A percentile compares a stretch with the other conserved stretches of the same genome.
Evolutionary conservation across 2,888 invertebrate genomes (phyloP).

Genomic region (Drosophila nr. fundita): DNA sequence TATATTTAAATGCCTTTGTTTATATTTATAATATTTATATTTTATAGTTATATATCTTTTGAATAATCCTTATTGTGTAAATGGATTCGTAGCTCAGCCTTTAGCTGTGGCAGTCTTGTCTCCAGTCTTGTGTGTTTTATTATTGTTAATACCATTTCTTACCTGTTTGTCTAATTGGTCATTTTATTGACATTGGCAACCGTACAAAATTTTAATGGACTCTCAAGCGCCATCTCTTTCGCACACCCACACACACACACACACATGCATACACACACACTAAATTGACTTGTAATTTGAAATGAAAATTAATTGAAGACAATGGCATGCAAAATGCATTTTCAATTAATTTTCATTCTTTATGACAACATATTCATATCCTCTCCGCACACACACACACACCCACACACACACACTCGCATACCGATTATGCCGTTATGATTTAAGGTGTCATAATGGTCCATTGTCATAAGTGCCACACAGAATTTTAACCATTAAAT

Average conservation of each 20-base stretch:
- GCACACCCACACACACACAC: background rate
- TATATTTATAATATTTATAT: background rate
- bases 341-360: conserved; percentile 76
- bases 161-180: background rate
- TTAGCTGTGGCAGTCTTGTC: background rate
- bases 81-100: background rate
- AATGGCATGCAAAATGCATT: conserved; percentile 74
- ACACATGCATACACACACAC: conserved; percentile 8
- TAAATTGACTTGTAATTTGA: conserved; percentile 46
- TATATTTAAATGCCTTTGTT: background rate
- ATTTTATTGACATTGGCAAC: conserved; percentile 6
- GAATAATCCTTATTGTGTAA: background rate
- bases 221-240: background rate
- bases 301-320: conserved; percentile 79
- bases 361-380: conserved; percentile 49
- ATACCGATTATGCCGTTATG: conserved; percentile 62
- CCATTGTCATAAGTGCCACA: conserved; percentile 66
- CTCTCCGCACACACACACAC: conserved; percentile 14
- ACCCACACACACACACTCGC: conserved; percentile 11
- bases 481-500: conserved; percentile 63
- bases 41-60: background rate
- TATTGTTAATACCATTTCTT: background rate
- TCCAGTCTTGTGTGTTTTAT: background rate
- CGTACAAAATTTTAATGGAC: conserved; percentile 19
- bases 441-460: conserved; percentile 76